phyloP scores from a whole-genome alignment of 2,113 vertebrate genomes.

The Trichechus manatus region DNA sequence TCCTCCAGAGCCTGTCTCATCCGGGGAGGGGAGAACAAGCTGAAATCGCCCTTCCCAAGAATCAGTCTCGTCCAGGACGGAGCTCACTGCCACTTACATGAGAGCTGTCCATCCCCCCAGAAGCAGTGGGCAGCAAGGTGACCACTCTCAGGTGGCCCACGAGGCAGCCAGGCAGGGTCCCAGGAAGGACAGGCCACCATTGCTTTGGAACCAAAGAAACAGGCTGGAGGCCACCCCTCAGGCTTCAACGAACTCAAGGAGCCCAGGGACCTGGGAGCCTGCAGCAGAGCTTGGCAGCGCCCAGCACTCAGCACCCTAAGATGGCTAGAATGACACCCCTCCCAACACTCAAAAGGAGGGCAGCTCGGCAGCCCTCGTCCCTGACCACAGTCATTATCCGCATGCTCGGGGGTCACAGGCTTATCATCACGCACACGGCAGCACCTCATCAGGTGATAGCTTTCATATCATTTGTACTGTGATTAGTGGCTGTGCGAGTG shows the following conservation, averaged over 20 bases:
- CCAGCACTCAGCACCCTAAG: neutral
- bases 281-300: neutral
- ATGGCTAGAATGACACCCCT: neutral
- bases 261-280: neutral
- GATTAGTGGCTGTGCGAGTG: neutral
- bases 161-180: neutral
- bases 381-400: no score
- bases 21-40: rapidly evolving
- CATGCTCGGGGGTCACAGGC: no score
- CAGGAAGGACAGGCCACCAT: neutral
- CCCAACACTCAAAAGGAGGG: neutral
- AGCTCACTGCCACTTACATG: rapidly evolving
- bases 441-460: neutral
- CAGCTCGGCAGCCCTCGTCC: neutral
- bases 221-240: neutral
- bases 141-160: neutral
- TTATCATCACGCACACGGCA: no score
- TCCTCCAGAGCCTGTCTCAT: neutral
- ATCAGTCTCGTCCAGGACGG: neutral
- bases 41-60: neutral
- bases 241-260: neutral
- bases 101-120: neutral
- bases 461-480: neutral
- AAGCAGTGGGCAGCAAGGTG: neutral
- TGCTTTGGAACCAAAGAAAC: neutral